These are phyloP conservation scores for Myotis pilosus DNA, from an alignment of 2,797 vertebrate genomes.

Conservation along the genomic window DNA sequence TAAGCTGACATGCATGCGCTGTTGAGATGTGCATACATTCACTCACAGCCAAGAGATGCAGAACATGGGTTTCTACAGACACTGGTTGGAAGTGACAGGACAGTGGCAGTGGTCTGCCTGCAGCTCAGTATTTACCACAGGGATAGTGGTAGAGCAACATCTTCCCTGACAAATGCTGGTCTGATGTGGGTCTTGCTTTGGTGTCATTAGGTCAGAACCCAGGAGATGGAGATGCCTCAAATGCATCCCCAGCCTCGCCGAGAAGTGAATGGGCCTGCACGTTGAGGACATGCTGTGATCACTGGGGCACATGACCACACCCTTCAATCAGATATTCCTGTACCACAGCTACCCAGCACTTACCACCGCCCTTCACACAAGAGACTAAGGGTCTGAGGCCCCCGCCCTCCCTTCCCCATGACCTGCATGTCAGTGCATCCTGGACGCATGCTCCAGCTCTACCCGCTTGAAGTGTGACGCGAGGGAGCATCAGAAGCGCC, in stretches of 20 bases:
- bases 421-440: neutral
- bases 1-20: accelerated
- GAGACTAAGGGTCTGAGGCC: neutral
- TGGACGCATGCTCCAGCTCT: accelerated
- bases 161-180: neutral
- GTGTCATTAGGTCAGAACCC: neutral
- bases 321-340: neutral
- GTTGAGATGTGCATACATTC: neutral
- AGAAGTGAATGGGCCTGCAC: neutral
- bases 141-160: accelerated
- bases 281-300: neutral
- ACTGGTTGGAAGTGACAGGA: neutral
- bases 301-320: neutral
- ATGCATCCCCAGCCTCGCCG: neutral
- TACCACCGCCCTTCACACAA: neutral
- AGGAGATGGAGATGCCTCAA: neutral
- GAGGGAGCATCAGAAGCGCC: neutral
- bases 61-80: neutral
- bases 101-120: too few species aligned
- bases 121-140: too few species aligned
- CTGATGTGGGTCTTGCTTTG: neutral
- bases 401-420: too few species aligned
- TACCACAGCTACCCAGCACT: too few species aligned
- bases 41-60: neutral
- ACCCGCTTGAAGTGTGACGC: accelerated